Conservation (phyloP, 2,888 invertebrate genomes). For the Dicyrtomina minuta region DNA sequence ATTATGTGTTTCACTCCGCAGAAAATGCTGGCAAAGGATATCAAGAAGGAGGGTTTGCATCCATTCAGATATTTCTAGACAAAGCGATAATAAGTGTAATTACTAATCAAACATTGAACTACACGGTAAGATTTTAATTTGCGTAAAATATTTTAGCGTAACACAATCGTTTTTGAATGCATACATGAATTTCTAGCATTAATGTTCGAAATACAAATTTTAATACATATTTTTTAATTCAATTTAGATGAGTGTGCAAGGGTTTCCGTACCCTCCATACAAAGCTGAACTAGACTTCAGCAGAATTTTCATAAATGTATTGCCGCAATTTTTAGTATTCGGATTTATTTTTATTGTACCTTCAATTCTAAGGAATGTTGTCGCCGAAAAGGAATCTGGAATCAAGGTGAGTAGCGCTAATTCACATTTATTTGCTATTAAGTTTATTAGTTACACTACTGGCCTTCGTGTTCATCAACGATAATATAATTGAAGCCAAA, state of each 20-base stretch:
- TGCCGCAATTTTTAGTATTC: conserved; percentile 58
- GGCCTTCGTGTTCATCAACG: too few relatives aligned
- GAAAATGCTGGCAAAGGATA: conserved; percentile 41
- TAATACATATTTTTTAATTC: too few relatives aligned
- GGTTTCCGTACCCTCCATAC: conserved; percentile 63
- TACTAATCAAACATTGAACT: conserved; percentile 36
- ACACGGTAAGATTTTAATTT: conserved; percentile 32
- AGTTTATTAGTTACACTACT: too few relatives aligned
- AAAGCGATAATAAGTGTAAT: conserved; percentile 47
- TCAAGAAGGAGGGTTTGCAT: conserved; percentile 43
- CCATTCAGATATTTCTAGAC: conserved; percentile 51
- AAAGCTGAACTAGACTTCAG: conserved; percentile 56
- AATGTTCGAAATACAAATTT: too few relatives aligned
- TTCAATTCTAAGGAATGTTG: conserved; percentile 61
- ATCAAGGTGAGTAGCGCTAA: conserved; percentile 60
- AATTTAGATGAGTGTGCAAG: conserved; percentile 58
- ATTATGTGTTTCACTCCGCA: too few relatives aligned
- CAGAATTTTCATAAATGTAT: conserved; percentile 49
- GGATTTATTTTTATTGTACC: conserved; percentile 62
- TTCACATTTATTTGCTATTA: not conserved
- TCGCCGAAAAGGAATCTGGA: conserved; percentile 65
- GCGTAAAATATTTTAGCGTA: too few relatives aligned
- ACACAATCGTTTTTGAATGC: not conserved
- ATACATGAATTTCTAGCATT: not conserved
- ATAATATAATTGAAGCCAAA: too few relatives aligned